Percentiles rank a stretch among this genome's conserved stretches.
Conservation (phyloP, 2,888 invertebrate species). For the Aspidiotus destructor region DNA sequence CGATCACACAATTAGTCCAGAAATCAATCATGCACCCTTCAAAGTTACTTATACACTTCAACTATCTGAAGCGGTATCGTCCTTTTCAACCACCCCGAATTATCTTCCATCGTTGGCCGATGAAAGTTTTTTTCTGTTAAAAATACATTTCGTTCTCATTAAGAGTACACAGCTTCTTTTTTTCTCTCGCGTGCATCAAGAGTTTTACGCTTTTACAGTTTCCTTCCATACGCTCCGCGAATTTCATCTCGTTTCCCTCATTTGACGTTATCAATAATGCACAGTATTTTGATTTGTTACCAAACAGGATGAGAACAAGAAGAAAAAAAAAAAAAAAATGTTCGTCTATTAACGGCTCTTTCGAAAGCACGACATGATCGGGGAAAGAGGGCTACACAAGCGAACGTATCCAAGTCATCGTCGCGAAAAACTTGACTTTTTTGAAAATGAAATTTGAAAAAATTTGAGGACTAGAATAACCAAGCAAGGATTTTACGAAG, state of each 20-base stretch:
- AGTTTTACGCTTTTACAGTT: not conserved
- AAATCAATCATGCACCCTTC: constrained; percentile 33
- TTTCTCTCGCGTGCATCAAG: not conserved
- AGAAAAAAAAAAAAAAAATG: too few relatives aligned
- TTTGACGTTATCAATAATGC: not conserved
- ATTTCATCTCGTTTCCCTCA: not conserved
- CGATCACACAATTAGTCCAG: constrained; percentile 32
- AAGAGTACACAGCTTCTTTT: too few relatives aligned
- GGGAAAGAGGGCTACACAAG: too few relatives aligned
- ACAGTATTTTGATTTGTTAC: not conserved
- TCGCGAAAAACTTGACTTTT: not conserved
- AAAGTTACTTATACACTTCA: constrained; percentile 26
- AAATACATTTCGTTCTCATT: not conserved
- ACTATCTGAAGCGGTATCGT: constrained; percentile 25
- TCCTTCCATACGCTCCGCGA: not conserved
- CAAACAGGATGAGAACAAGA: not conserved
- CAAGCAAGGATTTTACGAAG: too few relatives aligned
- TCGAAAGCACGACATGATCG: too few relatives aligned
- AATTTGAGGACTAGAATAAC: too few relatives aligned
- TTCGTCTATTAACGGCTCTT: too few relatives aligned
- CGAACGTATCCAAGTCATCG: not conserved
- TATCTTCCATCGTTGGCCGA: constrained; percentile 25
- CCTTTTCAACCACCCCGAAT: constrained; percentile 27
- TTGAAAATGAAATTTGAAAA: not conserved
- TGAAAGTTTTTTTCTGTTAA: not conserved